Percentiles rank a stretch among this genome's conserved stretches.
Evolutionary conservation across 2,113 vertebrate genomes (phyloP).

Genomic region (Merops nubicus): DNA sequence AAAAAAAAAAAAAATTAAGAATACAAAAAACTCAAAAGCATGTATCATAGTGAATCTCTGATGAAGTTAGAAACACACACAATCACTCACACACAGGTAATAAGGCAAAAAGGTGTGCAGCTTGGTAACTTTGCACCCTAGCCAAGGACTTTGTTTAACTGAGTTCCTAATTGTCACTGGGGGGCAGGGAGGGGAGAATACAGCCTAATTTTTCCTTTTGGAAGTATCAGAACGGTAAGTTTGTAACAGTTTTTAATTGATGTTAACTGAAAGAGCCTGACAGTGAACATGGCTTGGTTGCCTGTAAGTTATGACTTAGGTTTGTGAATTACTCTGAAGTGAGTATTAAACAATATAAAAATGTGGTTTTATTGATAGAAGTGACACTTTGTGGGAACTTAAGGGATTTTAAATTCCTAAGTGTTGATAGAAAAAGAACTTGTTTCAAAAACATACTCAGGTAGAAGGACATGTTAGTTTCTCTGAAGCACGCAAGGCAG

Average conservation of each 20-base stretch:
- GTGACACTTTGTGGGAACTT: background rate
- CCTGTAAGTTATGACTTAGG: background rate
- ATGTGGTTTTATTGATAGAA: background rate
- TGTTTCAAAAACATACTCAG: background rate
- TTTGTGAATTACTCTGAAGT: background rate
- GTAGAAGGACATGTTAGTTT: background rate
- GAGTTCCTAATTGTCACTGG: background rate
- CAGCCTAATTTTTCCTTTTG: background rate
- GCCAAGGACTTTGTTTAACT: background rate
- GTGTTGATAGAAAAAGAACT: background rate
- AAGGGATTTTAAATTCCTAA: background rate
- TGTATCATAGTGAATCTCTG: background rate
- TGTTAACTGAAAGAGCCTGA: background rate
- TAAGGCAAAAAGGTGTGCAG: background rate
- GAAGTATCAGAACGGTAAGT: background rate
- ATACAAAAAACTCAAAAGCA: background rate
- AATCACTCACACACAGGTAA: background rate
- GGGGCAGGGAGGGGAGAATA: background rate
- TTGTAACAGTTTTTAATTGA: background rate
- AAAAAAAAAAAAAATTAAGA: background rate
- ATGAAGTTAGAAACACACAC: background rate
- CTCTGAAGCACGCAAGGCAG: background rate
- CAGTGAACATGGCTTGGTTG: background rate
- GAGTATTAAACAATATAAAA: background rate
- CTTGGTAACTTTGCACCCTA: background rate